Evolutionary conservation across 2,888 invertebrate genomes (phyloP).

Genomic region (Sarcophaga carnaria): DNA sequence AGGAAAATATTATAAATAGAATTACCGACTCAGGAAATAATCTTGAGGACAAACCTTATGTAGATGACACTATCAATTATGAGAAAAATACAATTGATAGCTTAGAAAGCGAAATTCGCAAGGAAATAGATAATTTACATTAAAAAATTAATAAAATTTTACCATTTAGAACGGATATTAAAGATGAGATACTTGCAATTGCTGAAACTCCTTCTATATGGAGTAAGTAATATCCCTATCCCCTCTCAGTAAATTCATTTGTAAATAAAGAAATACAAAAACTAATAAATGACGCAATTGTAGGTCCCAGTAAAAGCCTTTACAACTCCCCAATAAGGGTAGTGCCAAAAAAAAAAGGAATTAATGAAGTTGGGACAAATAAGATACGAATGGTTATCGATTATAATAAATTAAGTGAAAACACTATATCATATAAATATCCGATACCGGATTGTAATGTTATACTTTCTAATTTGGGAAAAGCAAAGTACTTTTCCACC

Average conservation of each 20-base stretch:
- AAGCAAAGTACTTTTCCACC: no score
- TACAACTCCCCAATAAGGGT: conserved; percentile 25
- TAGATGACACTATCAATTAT: no score
- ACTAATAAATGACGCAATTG: neutral
- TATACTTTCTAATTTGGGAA: no score
- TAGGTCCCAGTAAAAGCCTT: conserved; percentile 19
- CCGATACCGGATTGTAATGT: neutral
- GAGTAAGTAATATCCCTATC: neutral
- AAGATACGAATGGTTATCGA: neutral
- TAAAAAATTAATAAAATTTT: no score
- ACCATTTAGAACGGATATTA: no score
- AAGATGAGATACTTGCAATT: neutral
- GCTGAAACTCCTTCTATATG: neutral
- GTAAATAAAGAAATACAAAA: conserved; percentile 10
- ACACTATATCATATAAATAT: neutral
- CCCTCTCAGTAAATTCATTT: neutral
- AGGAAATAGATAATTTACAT: no score
- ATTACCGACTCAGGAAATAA: no score
- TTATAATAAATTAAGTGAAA: conserved; percentile 1
- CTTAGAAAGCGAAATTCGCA: no score
- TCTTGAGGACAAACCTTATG: no score
- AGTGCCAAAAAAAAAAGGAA: no score
- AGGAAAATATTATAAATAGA: no score
- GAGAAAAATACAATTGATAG: no score
- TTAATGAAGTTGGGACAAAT: neutral